Base-by-base conservation (phyloP, 1,140 invertebrate species). In the Maconellicoccus hirsutus region DNA sequence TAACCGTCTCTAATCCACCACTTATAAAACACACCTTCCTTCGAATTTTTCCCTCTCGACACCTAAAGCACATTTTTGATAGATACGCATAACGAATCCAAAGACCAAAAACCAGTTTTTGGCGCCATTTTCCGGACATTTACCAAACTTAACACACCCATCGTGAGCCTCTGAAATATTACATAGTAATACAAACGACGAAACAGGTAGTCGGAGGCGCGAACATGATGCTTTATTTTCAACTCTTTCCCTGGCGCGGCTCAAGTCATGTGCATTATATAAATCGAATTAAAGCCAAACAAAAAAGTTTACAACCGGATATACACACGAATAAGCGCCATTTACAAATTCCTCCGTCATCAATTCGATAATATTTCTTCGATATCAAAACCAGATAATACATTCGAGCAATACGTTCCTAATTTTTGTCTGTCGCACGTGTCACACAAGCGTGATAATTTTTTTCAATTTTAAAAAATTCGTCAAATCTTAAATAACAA, bases 191-290 rank as follows among this genome's bases (percentile, higher is more conserved):
- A 66, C 22, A 25, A 66, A 66, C 61, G 61, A 26, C 61, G 61
- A 66, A 66, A 66, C 61, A 66, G 61, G 61, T 66, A 66, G 61
- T 66, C 16, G 61, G 61, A 66, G 25, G 61, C 61, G 25, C 61
- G 61, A 66, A 66, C 25, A 19, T 19, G 61, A 66, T 26, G 61
- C 14, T 66, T 10, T 66, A 66, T 22, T 23, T 25, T 4, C 22
- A 25, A 66, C 25, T 66, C 25, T 66, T 26, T 66, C 25, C 42
- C 4, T 52, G 6, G 42, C 16, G 12, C 29, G 42, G n/a, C 12
- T 2, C 4, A 16, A 52, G 10, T 19, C 42, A 19, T 16, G n/a
- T 52, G 42, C 12, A 52, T 19, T 8, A 52, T 52, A 52, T n/a
- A 52, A 52, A 52, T 3, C 42, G 42, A 52, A 52, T 52, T 52